These are phyloP conservation scores for Eristalis tenax DNA, from an alignment of 2,888 invertebrate genomes.

Conservation along the genomic window DNA sequence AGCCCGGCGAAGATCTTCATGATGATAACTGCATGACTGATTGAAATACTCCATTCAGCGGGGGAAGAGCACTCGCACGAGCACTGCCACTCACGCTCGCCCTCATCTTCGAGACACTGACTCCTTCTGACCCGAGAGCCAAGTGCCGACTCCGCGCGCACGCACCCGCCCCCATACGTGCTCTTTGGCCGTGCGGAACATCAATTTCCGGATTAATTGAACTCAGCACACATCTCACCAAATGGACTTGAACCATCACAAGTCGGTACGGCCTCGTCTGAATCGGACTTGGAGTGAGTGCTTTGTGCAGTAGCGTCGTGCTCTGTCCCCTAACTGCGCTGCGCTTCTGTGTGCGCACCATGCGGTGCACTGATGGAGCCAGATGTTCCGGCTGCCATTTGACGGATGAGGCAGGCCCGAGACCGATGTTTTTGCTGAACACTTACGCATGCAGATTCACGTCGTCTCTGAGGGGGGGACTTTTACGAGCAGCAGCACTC, in stretches of 20 bases:
- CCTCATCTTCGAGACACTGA: neutral
- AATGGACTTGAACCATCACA: conserved; percentile 63
- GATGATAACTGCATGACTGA: conserved; percentile 69
- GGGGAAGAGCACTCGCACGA: conserved; percentile 9
- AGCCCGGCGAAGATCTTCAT: conserved; percentile 67
- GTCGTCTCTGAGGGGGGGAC: conserved; percentile 23
- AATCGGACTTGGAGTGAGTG: conserved; percentile 23
- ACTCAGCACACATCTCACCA: conserved; percentile 69
- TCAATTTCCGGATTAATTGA: conserved; percentile 71
- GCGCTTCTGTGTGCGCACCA: conserved; percentile 47
- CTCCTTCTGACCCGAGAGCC: conserved; percentile 19
- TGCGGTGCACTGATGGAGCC: conserved; percentile 39
- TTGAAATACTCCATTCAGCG: conserved; percentile 64
- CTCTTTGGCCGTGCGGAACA: conserved; percentile 55
- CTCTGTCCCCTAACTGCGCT: conserved; percentile 35
- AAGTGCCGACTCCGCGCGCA: neutral
- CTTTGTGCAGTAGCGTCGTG: conserved; percentile 32
- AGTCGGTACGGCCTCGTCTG: conserved; percentile 17
- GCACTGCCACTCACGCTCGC: neutral
- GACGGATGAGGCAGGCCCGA: conserved; percentile 42
- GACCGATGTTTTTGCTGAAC: conserved; percentile 25
- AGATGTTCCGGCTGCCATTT: conserved; percentile 59
- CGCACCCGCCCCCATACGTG: neutral
- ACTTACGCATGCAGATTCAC: conserved; percentile 45
- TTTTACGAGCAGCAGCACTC: conserved; percentile 29